A percentile compares a stretch with the other conserved stretches of the same genome.
Evolutionary conservation across 2,888 invertebrate genomes (phyloP).

Genomic region (Hypercompe scribonia): DNA sequence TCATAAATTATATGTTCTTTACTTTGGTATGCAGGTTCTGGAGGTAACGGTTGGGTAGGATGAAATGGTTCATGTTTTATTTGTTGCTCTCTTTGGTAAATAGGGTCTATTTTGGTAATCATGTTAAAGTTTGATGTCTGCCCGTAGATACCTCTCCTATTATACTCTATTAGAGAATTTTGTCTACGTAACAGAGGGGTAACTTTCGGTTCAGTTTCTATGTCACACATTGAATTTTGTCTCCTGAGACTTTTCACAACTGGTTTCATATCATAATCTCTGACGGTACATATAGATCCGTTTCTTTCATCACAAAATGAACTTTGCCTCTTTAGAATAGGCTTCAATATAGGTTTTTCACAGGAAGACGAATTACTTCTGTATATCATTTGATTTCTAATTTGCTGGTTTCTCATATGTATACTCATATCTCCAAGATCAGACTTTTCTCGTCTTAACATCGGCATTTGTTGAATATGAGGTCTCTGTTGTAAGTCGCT

Average conservation of each 20-base stretch:
- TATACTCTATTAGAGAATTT: slow-evolving; percentile 84
- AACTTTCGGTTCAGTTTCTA: slow-evolving; percentile 86
- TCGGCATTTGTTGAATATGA: slow-evolving; percentile 66
- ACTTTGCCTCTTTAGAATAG: slow-evolving; percentile 82
- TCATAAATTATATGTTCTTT: slow-evolving; percentile 83
- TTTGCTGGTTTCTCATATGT: slow-evolving; percentile 79
- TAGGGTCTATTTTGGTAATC: slow-evolving; percentile 86
- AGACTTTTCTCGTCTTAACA: slow-evolving; percentile 82
- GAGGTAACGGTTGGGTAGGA: slow-evolving; percentile 84
- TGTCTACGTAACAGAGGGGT: slow-evolving; percentile 84
- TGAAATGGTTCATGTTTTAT: slow-evolving; percentile 83
- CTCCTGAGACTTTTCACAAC: slow-evolving; percentile 74
- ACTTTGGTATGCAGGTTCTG: slow-evolving; percentile 84
- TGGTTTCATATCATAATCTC: slow-evolving; percentile 81
- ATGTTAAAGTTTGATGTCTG: slow-evolving; percentile 83
- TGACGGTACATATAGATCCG: slow-evolving; percentile 79
- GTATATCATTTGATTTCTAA: slow-evolving; percentile 82
- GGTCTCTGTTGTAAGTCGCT: slow-evolving; percentile 81
- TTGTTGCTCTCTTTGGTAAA: slow-evolving; percentile 85
- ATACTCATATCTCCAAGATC: slow-evolving; percentile 78
- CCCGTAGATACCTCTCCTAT: slow-evolving; percentile 81
- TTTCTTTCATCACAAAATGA: slow-evolving; percentile 83
- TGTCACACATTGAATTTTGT: slow-evolving; percentile 85
- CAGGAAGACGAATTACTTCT: slow-evolving; percentile 84
- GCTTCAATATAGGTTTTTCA: slow-evolving; percentile 80